Conservation (phyloP, 2,113 vertebrate species). For the Alectura lathami region DNA sequence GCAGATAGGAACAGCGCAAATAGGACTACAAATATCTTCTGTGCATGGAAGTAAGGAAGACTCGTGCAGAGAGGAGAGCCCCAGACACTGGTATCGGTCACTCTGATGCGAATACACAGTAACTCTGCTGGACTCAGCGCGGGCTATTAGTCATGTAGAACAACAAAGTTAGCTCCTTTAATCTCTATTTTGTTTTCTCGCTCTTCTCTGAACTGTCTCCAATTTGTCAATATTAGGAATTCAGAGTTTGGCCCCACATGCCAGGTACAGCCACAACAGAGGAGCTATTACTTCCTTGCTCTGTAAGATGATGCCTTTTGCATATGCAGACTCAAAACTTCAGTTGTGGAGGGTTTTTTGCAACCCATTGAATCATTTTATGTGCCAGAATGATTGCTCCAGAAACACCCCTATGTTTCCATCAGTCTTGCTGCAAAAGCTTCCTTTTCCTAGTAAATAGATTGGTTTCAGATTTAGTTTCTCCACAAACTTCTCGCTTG, state of each 20-base stretch:
- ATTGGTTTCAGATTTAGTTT: neutral
- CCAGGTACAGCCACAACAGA: neutral
- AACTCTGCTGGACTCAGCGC: neutral
- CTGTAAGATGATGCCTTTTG: neutral
- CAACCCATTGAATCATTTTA: neutral
- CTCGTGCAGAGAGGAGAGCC: neutral
- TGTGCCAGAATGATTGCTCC: neutral
- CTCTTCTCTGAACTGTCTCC: slow-evolving; percentile 3
- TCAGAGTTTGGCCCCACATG: neutral
- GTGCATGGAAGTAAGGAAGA: neutral
- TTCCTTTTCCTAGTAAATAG: neutral
- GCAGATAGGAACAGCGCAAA: neutral
- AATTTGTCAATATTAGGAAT: neutral
- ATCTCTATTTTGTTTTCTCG: neutral
- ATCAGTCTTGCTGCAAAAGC: neutral
- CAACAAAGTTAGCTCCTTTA: neutral
- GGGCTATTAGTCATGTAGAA: neutral
- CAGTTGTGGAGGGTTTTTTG: neutral
- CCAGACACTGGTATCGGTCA: neutral
- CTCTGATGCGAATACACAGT: neutral
- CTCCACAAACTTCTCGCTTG: neutral
- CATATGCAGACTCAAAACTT: neutral
- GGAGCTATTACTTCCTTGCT: neutral
- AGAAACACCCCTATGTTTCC: neutral
- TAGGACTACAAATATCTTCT: neutral